These are phyloP conservation scores for Agrotis clavis DNA, from an alignment of 2,888 invertebrate genomes.

Conservation along the genomic window DNA sequence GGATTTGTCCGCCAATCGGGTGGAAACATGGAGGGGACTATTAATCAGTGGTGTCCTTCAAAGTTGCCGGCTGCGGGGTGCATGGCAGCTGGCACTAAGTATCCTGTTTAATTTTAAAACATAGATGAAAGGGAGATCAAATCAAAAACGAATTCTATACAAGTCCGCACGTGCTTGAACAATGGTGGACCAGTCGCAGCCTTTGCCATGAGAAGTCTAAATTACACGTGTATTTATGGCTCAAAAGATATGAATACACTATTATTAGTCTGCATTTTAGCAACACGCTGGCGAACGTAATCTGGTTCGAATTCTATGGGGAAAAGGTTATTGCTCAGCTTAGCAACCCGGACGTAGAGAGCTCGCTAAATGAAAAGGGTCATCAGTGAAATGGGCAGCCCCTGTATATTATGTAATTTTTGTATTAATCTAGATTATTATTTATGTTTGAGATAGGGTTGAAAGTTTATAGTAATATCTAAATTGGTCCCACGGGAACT, in stretches of 20 bases:
- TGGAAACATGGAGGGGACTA: conserved; percentile 18
- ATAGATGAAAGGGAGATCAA: conserved; percentile 3
- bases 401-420: not conserved
- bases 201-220: conserved; percentile 20
- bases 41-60: not conserved
- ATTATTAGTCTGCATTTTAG: conserved; percentile 10
- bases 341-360: not conserved
- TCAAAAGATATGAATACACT: conserved; percentile 22
- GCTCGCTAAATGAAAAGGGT: not conserved
- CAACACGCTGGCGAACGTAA: not conserved
- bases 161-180: not conserved
- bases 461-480: not conserved
- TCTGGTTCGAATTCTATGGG: conserved; percentile 1
- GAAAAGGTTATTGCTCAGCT: not conserved
- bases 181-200: conserved; percentile 17
- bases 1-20: conserved; percentile 4
- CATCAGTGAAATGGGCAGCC: not conserved
- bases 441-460: too few species aligned
- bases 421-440: not conserved
- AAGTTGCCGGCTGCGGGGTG: conserved; percentile 5
- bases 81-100: conserved; percentile 18
- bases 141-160: conserved; percentile 7
- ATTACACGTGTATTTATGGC: conserved; percentile 11
- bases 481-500: not conserved
- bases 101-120: not conserved